Percentiles rank a stretch among this genome's conserved stretches.
phyloP scores from a whole-genome alignment of 2,113 vertebrate species.

The Archilochus colubris region DNA sequence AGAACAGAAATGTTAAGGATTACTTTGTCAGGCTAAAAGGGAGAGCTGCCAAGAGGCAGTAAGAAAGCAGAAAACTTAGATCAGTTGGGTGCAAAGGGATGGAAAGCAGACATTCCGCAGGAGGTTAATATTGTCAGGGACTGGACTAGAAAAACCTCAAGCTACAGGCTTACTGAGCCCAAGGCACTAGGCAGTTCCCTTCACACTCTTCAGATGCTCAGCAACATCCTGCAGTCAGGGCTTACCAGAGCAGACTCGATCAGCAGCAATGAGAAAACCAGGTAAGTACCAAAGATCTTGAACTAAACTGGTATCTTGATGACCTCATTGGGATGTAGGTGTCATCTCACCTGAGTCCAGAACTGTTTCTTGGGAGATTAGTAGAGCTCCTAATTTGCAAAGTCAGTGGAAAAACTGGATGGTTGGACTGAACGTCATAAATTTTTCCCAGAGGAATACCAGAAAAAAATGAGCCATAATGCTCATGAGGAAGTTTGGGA shows the following conservation, averaged over 20 bases:
- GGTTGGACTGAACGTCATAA: not conserved
- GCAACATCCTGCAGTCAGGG: not conserved
- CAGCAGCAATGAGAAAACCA: not conserved
- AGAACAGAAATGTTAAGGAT: conserved; percentile 2
- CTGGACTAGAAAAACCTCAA: not conserved
- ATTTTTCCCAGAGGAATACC: not conserved
- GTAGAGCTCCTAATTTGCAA: not conserved
- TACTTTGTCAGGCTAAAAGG: not conserved
- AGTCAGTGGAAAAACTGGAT: not conserved
- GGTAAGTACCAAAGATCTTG: not conserved
- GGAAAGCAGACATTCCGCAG: conserved; percentile 12
- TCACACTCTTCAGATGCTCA: not conserved
- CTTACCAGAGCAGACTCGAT: not conserved
- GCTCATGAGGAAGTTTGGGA: not conserved
- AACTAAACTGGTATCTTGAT: not conserved
- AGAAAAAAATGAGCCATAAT: not conserved
- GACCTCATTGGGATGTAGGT: not conserved
- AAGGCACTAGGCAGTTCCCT: not conserved
- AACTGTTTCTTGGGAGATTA: not conserved
- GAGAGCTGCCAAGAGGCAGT: not conserved
- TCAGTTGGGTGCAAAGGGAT: not conserved
- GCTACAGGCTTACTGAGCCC: not conserved
- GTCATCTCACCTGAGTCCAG: not conserved
- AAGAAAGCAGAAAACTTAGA: not conserved
- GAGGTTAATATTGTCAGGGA: not conserved